Evolutionary conservation across 2,888 invertebrate genomes (phyloP), one percentile per base, ranked within the genome.

Genomic region (Cotesia congregata): DNA sequence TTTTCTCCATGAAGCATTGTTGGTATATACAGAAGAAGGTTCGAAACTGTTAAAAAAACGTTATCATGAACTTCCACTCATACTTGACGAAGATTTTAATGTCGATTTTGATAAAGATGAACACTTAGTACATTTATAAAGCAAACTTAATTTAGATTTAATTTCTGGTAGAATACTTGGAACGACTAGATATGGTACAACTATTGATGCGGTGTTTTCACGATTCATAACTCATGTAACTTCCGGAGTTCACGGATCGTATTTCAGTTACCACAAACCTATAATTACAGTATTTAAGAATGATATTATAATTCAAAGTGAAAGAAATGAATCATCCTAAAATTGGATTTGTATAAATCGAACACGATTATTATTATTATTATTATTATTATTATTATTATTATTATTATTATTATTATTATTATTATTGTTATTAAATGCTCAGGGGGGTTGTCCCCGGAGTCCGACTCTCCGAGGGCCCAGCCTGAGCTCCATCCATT

Each of bases 171-270:
- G 7, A 17, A 20, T 30, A 30, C 0, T 17, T 1, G 65, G 6
- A 9, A 65, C 65, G 7, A 65, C 65, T 5, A 65, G 65, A 9
- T 15, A 17, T 65, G 65, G 65, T 65, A 65, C 65, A 65, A 17
- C 65, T 20, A 65, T 65, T 65, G 38, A 65, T 65, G 65, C 65
- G 65, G 20, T 17, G 6, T 65, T 65, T 65, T 1, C 65, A 38
- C 2, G 65, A 65, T 65, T 65, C 9, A 20, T 65, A 0, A 65
- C 17, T 9, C 20, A 65, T 3, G 17, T 30, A 65, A 6, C 65
- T 65, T 6, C 65, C 0, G 6, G 20, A 1, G 38, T 65, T 9
- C 20, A 65, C 7, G 65, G 1, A 9, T 65, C 65, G 41, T 41
- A 41, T 41, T 41, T 41, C 41, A 41, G 41, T 41, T 41, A 6